Evolutionary conservation across 2,113 vertebrate species (phyloP), one percentile per base, ranked within the genome.

Genomic region (Cebus imitator): DNA sequence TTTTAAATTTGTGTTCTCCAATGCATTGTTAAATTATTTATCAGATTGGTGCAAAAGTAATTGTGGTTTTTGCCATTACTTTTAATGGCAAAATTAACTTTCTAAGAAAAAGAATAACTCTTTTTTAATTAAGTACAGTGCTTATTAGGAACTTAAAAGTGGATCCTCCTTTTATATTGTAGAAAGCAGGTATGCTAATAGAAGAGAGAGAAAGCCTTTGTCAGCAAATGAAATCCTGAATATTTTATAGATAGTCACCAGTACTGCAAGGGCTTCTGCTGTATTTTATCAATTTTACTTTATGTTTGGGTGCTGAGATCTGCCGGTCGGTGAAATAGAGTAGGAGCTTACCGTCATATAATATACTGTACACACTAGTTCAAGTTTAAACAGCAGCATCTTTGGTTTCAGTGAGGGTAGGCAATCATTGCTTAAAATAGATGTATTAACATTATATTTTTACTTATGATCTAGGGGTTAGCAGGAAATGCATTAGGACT

Each of bases 361-460:
- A 23, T 2, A 43, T 10, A 7, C 14, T 84, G 0, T 1, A 13
- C 0, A 7, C 4, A 5, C 35, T 11, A 2, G 37, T 66, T 73
- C 23, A 37, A 2, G n/a, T 45, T 37, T 50, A 35, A 43, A 55
- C 3, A 6, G 6, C 11, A 61, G 6, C 11, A 61, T 6, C 6
- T 32, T 79, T n/a, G 16, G 10, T 64, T 52, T 73, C 45, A 32
- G 8, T 18, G 27, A 32, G 4, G 8, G 6, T 3, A 3, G 25
- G 21, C 18, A 35, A 72, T 23, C 58, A 11, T 72, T 50, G 2
- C 32, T 30, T 75, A 48, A 87, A 64, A 64, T 6, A 64, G 14
- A 66, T 50, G 3, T 40, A 35, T 92, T 40, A 25, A 64, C 3
- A 25, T 55, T 86, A 64, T 40, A 52, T 25, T 94, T 90, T 96